A percentile compares a stretch with the other conserved stretches of the same genome.
phyloP scores from a whole-genome alignment of 2,888 invertebrate species.

The Diarsia rubi region DNA sequence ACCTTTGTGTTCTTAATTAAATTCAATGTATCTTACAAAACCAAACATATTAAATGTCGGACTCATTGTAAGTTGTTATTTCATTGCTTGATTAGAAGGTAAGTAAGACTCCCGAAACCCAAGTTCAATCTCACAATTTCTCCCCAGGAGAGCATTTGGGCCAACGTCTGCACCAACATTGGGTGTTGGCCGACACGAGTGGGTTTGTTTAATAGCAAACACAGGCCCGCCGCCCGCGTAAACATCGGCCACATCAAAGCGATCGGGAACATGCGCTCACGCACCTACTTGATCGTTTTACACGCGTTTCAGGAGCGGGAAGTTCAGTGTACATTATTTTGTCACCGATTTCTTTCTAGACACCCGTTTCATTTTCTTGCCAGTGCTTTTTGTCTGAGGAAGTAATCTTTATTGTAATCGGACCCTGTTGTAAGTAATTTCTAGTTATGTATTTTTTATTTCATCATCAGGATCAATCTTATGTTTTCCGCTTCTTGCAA shows the following conservation, averaged over 20 bases:
- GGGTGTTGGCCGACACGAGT: slow-evolving; percentile 73
- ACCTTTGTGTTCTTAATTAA: too few species aligned
- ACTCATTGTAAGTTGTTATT: background rate
- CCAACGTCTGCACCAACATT: slow-evolving; percentile 63
- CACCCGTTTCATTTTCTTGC: background rate
- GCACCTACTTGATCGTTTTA: slow-evolving; percentile 72
- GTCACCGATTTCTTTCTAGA: background rate
- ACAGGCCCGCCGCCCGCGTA: slow-evolving; percentile 82
- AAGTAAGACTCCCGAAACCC: slow-evolving; percentile 11
- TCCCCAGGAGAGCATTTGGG: slow-evolving; percentile 30
- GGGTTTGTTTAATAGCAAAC: slow-evolving; percentile 86
- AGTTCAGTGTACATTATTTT: background rate
- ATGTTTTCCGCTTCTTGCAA: background rate
- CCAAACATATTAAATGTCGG: background rate
- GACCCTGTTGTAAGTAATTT: background rate
- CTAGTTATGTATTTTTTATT: too few species aligned
- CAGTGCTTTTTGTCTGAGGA: background rate
- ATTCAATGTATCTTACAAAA: background rate
- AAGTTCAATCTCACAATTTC: slow-evolving; percentile 28
- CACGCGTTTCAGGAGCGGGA: slow-evolving; percentile 38
- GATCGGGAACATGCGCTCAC: slow-evolving; percentile 59
- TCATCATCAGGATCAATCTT: background rate
- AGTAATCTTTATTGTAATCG: background rate
- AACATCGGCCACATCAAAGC: slow-evolving; percentile 89
- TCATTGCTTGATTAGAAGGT: background rate